Evolutionary conservation across 2,888 invertebrate genomes (phyloP), one percentile per base, ranked within the genome.

Genomic region (Ptilodon capucinus): DNA sequence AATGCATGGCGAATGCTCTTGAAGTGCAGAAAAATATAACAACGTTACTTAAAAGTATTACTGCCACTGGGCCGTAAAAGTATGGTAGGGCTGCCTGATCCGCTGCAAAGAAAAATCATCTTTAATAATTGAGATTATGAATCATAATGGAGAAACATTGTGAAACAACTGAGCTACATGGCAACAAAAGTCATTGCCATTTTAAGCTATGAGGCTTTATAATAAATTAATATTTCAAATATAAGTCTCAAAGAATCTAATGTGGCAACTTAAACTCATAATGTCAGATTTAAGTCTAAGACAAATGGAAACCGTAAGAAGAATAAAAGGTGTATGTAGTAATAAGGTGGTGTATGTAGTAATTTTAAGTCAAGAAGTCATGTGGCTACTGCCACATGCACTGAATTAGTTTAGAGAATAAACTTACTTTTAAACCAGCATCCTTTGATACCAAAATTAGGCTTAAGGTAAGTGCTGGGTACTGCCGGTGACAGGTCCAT

Each of bases 381-480:
- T 25, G 11, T n/a, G 21, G 21, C 4, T 7, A 21, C 4, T n/a
- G 28, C n/a, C 11, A n/a, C 2, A 0, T n/a, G 11, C 2, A n/a
- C 4, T 4, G 4, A 28, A 11, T 8, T n/a, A 28, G n/a, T 28
- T 32, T 8, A 7, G 40, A 40, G 30, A 30, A 25, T 0, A 13
- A 41, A 49, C 93, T 92, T 77, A 94, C 94, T 92, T 73, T 92
- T 84, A 54, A 93, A 93, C 93, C 93, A 93, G 68, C 94, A 94
- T 32, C 91, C 92, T 41, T 89, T 89, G 5, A 86, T 86, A 16
- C 92, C 92, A 56, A 93, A 92, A 61, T 92, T 90, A 0, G 93
- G 93, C 66, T 93, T 93, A 14, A 92, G 81, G 59, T 92, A 92
- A 0, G 92, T 91, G 67, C 89, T 87, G 0, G 93, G 93, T 25